phyloP scores from a whole-genome alignment of 2,797 vertebrate species.

The Lutra lutra region DNA sequence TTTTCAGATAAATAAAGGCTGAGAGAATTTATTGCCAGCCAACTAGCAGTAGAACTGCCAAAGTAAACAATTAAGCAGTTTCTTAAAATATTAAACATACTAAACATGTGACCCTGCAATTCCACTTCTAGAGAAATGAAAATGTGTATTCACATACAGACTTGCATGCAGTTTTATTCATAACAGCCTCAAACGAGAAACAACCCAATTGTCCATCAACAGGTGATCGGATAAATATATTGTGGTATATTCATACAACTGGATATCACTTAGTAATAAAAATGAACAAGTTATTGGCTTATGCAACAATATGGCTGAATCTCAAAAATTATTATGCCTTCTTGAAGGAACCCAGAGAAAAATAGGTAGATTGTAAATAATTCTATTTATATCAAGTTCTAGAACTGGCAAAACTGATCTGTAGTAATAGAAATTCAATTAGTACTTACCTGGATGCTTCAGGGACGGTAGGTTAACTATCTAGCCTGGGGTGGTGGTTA shows the following conservation, averaged over 20 bases:
- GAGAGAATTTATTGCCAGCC: background rate
- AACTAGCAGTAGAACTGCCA: background rate
- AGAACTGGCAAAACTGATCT: slow-evolving; percentile 32
- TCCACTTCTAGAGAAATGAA: slow-evolving; percentile 7
- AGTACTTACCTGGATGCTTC: background rate
- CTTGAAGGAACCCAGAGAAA: slow-evolving; percentile 21
- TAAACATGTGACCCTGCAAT: background rate
- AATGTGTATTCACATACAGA: background rate
- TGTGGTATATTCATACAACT: background rate
- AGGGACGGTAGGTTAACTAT: background rate
- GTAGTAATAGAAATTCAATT: slow-evolving; percentile 22
- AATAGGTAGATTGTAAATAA: slow-evolving; percentile 22
- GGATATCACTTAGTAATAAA: slow-evolving; percentile 17
- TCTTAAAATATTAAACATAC: slow-evolving; percentile 10
- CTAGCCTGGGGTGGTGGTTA: background rate
- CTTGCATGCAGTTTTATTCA: slow-evolving; percentile 6
- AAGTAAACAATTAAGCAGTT: slow-evolving; percentile 17
- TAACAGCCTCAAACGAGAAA: background rate
- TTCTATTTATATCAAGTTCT: slow-evolving; percentile 36
- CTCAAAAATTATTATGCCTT: slow-evolving; percentile 12
- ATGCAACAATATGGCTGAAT: background rate
- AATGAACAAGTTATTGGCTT: background rate
- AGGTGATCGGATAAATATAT: slow-evolving; percentile 46
- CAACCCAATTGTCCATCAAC: background rate
- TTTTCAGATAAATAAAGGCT: slow-evolving; percentile 23